Conservation (phyloP, 2,113 vertebrate species). For the Aegotheles bennettii region DNA sequence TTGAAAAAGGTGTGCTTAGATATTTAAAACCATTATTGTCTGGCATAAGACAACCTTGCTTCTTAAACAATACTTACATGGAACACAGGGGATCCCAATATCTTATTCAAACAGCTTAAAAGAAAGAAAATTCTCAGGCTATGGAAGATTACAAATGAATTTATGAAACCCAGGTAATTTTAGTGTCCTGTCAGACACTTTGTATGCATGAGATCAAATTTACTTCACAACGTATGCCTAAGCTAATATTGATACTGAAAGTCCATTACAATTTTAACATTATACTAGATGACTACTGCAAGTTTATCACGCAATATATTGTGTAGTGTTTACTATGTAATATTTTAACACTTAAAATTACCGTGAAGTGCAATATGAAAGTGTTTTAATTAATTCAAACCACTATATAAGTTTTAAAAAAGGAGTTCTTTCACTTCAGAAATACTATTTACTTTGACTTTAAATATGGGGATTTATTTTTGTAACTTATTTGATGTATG, state of each 20-base stretch:
- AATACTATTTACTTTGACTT: background rate
- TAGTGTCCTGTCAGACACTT: background rate
- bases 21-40: background rate
- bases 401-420: background rate
- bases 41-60: background rate
- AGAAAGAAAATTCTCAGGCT: background rate
- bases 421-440: background rate
- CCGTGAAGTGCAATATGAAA: background rate
- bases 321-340: background rate
- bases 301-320: conserved; percentile 5
- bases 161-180: background rate
- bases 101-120: background rate
- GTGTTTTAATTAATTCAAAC: background rate
- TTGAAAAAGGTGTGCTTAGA: background rate
- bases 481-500: background rate
- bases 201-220: background rate
- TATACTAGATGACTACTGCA: background rate
- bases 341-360: background rate
- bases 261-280: background rate
- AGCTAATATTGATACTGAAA: background rate
- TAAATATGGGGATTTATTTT: background rate
- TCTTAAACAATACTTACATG: background rate
- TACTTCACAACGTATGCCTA: background rate
- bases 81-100: background rate
- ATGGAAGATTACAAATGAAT: background rate